A percentile compares a stretch with the other conserved stretches of the same genome.
Evolutionary conservation across 1,140 invertebrate species (phyloP).

Genomic region (Calephelis nemesis): DNA sequence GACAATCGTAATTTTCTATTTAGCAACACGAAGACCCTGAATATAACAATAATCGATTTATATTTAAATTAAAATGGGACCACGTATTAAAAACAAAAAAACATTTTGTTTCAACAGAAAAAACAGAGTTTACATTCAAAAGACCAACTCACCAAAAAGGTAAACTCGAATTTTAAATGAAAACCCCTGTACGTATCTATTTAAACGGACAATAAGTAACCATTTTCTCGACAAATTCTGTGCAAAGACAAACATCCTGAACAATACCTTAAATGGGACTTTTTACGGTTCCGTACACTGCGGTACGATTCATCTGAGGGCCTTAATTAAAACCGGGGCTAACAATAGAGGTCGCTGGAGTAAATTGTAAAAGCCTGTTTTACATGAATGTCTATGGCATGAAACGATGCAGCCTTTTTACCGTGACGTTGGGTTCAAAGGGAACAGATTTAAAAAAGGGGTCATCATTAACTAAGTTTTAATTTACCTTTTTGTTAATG

Average conservation of each 20-base stretch:
- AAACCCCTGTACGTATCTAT: background rate
- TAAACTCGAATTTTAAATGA: too few relatives aligned
- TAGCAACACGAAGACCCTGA: too few relatives aligned
- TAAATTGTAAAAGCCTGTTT: slow-evolving; percentile 1
- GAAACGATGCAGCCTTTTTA: background rate
- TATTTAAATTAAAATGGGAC: too few relatives aligned
- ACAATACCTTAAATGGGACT: background rate
- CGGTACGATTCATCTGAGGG: slow-evolving; percentile 1
- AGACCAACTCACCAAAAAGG: too few relatives aligned
- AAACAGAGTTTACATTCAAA: too few relatives aligned
- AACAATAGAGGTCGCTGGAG: background rate
- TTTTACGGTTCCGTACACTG: background rate
- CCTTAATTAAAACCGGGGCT: background rate
- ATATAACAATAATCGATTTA: too few relatives aligned
- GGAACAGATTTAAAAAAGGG: background rate
- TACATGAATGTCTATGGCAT: background rate
- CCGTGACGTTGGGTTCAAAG: background rate
- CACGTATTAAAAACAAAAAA: too few relatives aligned
- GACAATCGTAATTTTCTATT: too few relatives aligned
- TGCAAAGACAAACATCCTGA: background rate
- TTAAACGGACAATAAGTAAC: background rate
- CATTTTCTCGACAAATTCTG: background rate
- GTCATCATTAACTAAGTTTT: too few relatives aligned
- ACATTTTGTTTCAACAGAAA: too few relatives aligned
- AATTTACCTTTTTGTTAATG: too few relatives aligned